Percentiles rank a stretch among this genome's conserved stretches.
These are phyloP conservation scores for Drosophila parabipectinata DNA, from an alignment of 1,140 invertebrate species.

Conservation along the genomic window DNA sequence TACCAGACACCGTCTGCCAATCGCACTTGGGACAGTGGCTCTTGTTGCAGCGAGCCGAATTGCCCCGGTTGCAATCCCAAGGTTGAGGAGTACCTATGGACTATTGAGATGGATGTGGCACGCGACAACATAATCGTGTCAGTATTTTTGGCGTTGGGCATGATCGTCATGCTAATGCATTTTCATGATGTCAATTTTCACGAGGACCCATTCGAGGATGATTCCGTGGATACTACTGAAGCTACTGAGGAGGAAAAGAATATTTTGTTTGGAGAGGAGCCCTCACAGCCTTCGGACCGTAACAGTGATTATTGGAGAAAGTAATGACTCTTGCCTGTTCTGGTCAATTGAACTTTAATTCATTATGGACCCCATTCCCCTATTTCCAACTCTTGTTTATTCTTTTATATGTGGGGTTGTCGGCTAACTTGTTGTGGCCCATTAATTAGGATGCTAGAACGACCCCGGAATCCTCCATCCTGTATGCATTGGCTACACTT, in stretches of 20 bases:
- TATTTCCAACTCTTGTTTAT: background rate
- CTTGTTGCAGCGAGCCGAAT: slow-evolving; percentile 35
- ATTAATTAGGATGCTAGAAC: slow-evolving; percentile 49
- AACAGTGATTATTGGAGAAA: slow-evolving; percentile 43
- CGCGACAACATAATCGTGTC: slow-evolving; percentile 53
- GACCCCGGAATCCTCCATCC: slow-evolving; percentile 7
- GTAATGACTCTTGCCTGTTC: slow-evolving; percentile 49
- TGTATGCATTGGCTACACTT: slow-evolving; percentile 11
- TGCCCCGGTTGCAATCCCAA: slow-evolving; percentile 36
- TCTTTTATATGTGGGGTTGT: background rate
- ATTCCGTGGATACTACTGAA: background rate
- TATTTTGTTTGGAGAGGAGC: background rate
- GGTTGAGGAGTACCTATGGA: slow-evolving; percentile 19
- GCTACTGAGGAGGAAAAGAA: background rate
- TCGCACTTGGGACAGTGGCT: slow-evolving; percentile 39
- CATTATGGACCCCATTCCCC: slow-evolving; percentile 28
- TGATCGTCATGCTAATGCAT: slow-evolving; percentile 26
- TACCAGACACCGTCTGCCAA: slow-evolving; percentile 28
- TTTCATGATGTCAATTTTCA: slow-evolving; percentile 1
- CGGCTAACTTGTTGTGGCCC: slow-evolving; percentile 59
- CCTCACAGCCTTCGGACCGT: background rate
- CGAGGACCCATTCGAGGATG: slow-evolving; percentile 29
- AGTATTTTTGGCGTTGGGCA: slow-evolving; percentile 11
- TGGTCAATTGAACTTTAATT: slow-evolving; percentile 73
- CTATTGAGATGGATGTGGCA: slow-evolving; percentile 54